Evolutionary conservation across 2,113 vertebrate genomes (phyloP).

Genomic region (Thryonomys swinderianus): DNA sequence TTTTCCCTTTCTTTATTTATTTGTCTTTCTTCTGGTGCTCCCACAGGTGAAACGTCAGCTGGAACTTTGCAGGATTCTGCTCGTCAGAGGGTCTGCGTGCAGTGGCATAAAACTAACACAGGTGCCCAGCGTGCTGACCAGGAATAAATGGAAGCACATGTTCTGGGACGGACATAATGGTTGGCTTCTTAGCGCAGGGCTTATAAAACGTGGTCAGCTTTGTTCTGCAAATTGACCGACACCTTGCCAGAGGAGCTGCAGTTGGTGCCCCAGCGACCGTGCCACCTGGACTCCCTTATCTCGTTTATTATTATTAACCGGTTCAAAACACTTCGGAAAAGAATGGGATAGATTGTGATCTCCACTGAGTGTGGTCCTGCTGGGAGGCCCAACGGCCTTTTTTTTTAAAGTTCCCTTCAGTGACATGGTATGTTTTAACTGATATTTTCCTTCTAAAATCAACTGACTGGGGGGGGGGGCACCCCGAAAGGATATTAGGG

Average conservation of each 20-base stretch:
- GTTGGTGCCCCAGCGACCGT: slow-evolving; percentile 10
- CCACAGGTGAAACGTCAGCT: slow-evolving; percentile 87
- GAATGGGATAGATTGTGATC: slow-evolving; percentile 72
- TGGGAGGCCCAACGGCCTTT: slow-evolving; percentile 56
- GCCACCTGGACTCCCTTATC: slow-evolving; percentile 65
- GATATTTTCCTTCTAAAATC: slow-evolving; percentile 77
- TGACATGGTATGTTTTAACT: slow-evolving; percentile 69
- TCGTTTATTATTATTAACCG: slow-evolving; percentile 65
- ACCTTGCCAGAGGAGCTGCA: slow-evolving; percentile 47
- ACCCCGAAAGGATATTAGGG: slow-evolving; percentile 71
- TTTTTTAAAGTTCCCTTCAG: slow-evolving; percentile 59
- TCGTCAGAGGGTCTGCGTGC: slow-evolving; percentile 76
- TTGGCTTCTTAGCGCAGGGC: slow-evolving; percentile 73
- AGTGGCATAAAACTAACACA: slow-evolving; percentile 85
- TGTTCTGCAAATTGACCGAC: slow-evolving; percentile 60
- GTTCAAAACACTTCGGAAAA: slow-evolving; percentile 65
- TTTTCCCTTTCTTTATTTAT: too few species aligned
- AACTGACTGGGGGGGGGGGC: background rate
- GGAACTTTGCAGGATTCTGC: slow-evolving; percentile 79
- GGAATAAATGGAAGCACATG: slow-evolving; percentile 84
- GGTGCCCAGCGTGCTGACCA: slow-evolving; percentile 78
- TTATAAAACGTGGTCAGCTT: slow-evolving; percentile 67
- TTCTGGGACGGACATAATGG: slow-evolving; percentile 73
- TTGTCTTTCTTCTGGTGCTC: slow-evolving; percentile 50
- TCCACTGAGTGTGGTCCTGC: slow-evolving; percentile 78